These are phyloP conservation scores for Tenthredo scrophulariae DNA, from an alignment of 2,888 invertebrate species.

Conservation along the genomic window DNA sequence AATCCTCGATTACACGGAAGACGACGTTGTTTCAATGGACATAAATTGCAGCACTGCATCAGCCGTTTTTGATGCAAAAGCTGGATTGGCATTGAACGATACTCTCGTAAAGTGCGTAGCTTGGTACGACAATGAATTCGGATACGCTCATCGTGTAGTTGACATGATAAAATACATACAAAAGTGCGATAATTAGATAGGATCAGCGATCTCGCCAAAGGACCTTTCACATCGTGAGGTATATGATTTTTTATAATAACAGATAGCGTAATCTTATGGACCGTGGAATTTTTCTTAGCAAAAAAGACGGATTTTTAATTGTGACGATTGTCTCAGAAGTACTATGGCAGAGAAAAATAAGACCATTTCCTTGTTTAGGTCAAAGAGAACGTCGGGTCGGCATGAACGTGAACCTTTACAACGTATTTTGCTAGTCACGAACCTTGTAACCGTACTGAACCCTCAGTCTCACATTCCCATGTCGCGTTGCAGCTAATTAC, in stretches of 20 bases:
- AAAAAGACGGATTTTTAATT: neutral
- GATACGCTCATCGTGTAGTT: constrained; percentile 88
- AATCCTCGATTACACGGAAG: constrained; percentile 84
- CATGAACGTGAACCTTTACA: constrained; percentile 17
- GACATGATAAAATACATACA: constrained; percentile 82
- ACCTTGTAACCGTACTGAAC: constrained; percentile 22
- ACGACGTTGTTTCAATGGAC: constrained; percentile 85
- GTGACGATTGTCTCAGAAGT: neutral
- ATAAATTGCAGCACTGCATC: constrained; percentile 83
- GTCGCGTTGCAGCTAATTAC: constrained; percentile 34
- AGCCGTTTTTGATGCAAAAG: constrained; percentile 88
- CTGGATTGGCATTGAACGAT: constrained; percentile 86
- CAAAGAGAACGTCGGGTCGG: neutral
- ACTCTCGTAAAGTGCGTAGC: constrained; percentile 89
- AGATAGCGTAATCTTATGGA: neutral
- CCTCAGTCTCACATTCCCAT: constrained; percentile 40
- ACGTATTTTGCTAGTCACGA: constrained; percentile 16
- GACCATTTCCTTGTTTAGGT: neutral
- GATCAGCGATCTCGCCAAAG: neutral
- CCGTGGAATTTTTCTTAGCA: neutral
- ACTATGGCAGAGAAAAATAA: neutral
- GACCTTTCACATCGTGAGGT: no score
- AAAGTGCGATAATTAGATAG: neutral
- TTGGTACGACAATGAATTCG: constrained; percentile 93
- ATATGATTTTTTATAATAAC: neutral